These are phyloP conservation scores for Cherax destructor DNA, from an alignment of 1,140 invertebrate genomes.

Conservation along the genomic window DNA sequence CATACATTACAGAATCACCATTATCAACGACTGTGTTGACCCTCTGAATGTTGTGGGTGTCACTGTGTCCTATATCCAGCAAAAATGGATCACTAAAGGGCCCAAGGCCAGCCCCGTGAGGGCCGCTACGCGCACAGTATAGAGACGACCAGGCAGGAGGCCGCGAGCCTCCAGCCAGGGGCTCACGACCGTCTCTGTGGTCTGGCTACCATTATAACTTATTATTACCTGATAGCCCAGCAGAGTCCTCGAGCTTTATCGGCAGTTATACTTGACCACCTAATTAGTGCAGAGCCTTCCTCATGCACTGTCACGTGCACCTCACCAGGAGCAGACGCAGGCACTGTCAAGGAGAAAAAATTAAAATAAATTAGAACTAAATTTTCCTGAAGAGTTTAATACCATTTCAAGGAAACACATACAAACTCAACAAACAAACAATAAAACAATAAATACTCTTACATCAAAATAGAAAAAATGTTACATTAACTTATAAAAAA, in stretches of 20 bases:
- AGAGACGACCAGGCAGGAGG: too few relatives aligned
- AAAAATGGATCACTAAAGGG: slow-evolving; percentile 12
- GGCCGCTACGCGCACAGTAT: slow-evolving; percentile 19
- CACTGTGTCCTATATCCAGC: background rate
- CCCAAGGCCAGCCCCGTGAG: slow-evolving; percentile 22
- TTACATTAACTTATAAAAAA: too few relatives aligned
- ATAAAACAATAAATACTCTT: too few relatives aligned
- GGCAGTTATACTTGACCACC: slow-evolving; percentile 47
- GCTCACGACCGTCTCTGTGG: slow-evolving; percentile 12
- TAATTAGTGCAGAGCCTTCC: slow-evolving; percentile 56
- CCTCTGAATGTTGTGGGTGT: background rate
- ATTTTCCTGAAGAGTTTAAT: too few relatives aligned
- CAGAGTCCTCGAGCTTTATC: slow-evolving; percentile 53
- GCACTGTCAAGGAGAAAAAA: slow-evolving; percentile 32
- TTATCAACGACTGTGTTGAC: background rate
- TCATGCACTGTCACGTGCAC: slow-evolving; percentile 43
- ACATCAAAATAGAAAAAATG: too few relatives aligned
- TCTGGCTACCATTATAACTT: background rate
- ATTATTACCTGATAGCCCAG: slow-evolving; percentile 62
- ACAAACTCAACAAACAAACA: too few relatives aligned
- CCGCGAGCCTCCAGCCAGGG: slow-evolving; percentile 16
- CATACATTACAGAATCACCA: slow-evolving; percentile 17
- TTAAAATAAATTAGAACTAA: background rate
- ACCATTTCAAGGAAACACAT: too few relatives aligned
- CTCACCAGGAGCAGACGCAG: slow-evolving; percentile 53